These are phyloP conservation scores for Syndactyla subalaris DNA, from an alignment of 2,797 vertebrate genomes.

Conservation along the genomic window DNA sequence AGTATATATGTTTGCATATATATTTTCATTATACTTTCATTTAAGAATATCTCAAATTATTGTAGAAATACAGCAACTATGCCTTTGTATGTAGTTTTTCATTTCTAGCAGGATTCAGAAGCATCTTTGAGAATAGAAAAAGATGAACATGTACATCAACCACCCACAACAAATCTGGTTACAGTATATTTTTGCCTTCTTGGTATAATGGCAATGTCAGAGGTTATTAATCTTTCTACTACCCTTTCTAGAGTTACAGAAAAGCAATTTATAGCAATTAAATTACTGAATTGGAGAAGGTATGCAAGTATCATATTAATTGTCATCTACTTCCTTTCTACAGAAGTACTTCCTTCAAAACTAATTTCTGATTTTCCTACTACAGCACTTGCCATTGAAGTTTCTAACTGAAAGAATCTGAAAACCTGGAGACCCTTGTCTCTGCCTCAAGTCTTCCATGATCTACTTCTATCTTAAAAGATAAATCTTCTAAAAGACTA, in stretches of 20 bases:
- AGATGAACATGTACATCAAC: accelerated
- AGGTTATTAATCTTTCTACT: background rate
- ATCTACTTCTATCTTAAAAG: background rate
- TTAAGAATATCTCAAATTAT: background rate
- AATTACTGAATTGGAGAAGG: background rate
- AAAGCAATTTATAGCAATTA: background rate
- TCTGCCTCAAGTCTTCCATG: background rate
- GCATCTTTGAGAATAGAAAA: background rate
- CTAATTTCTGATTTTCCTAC: background rate
- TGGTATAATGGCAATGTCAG: background rate
- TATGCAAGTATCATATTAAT: background rate
- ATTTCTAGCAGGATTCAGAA: background rate
- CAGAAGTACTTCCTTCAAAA: background rate
- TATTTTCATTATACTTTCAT: background rate
- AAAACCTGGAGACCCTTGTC: background rate
- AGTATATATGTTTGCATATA: background rate
- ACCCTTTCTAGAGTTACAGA: background rate
- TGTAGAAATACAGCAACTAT: background rate
- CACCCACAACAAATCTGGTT: background rate
- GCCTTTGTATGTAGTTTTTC: background rate
- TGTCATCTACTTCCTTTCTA: background rate
- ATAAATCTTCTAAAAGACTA: background rate
- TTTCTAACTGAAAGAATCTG: background rate
- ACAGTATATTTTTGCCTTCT: background rate
- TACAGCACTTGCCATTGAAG: background rate